Conservation (phyloP, 2,113 vertebrate species). For the Sardina pilchardus region DNA sequence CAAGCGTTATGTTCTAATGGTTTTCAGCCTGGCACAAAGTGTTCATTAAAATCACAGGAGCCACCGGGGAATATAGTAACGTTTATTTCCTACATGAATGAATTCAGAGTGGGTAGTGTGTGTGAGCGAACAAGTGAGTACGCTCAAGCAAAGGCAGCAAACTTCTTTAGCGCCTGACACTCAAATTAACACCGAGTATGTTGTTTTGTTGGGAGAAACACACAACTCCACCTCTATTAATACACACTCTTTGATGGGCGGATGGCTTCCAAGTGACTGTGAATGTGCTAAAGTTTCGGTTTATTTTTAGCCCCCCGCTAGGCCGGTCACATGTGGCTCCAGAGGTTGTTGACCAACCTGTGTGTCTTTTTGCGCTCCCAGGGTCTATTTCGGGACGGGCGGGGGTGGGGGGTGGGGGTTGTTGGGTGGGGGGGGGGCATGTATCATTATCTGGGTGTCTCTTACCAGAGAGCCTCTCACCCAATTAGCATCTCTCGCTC, state of each 20-base stretch:
- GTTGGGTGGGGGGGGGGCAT: constrained; percentile 39
- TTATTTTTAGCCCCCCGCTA: constrained; percentile 66
- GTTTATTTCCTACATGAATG: constrained; percentile 15
- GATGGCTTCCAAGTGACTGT: constrained; percentile 62
- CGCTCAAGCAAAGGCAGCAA: neutral
- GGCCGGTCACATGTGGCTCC: constrained; percentile 65
- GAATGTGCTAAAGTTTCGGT: constrained; percentile 69
- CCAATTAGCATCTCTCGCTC: constrained; percentile 67
- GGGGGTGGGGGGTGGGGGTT: constrained; percentile 33
- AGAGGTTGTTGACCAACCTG: constrained; percentile 66
- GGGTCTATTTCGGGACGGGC: constrained; percentile 60
- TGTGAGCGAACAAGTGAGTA: constrained; percentile 17
- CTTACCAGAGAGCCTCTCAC: constrained; percentile 54
- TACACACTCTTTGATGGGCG: constrained; percentile 66
- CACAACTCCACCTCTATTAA: constrained; percentile 62
- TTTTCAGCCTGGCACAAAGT: constrained; percentile 31
- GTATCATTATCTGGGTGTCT: constrained; percentile 61
- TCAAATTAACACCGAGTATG: constrained; percentile 42
- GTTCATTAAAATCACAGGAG: constrained; percentile 35
- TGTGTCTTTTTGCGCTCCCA: constrained; percentile 53
- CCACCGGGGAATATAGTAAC: constrained; percentile 23
- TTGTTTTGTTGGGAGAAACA: constrained; percentile 64
- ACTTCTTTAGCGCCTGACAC: constrained; percentile 29
- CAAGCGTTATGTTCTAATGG: constrained; percentile 45
- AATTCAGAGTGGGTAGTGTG: neutral